Evolutionary conservation across 2,797 vertebrate species (phyloP).

Genomic region (Alcedo atthis): DNA sequence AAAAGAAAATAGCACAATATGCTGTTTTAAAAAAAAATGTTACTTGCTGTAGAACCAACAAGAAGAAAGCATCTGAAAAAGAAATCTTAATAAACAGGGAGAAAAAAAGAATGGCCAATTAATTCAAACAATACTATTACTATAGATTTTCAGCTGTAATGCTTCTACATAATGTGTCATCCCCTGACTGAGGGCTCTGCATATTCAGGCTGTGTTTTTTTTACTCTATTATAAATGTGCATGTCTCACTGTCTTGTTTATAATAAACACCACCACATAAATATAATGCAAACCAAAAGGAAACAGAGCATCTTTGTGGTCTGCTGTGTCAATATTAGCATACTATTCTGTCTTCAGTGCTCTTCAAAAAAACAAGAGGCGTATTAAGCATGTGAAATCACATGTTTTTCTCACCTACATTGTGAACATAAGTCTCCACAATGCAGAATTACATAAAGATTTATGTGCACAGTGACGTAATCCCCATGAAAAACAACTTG

Average conservation of each 20-base stretch:
- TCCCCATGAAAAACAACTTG: conserved; percentile 52
- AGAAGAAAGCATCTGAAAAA: neutral
- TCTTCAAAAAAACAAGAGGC: conserved; percentile 11
- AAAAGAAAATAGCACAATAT: conserved; percentile 28
- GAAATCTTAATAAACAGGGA: neutral
- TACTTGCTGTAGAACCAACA: neutral
- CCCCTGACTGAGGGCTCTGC: neutral
- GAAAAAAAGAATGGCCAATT: neutral
- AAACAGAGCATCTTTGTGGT: conserved; percentile 12
- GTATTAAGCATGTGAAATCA: conserved; percentile 10
- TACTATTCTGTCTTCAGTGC: neutral
- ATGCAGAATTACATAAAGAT: conserved; percentile 54
- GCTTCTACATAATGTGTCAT: neutral
- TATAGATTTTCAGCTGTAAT: neutral
- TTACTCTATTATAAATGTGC: neutral
- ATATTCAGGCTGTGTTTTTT: neutral
- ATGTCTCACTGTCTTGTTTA: neutral
- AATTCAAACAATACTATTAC: neutral
- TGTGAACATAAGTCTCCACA: neutral
- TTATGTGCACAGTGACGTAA: conserved; percentile 1
- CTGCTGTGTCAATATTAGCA: neutral
- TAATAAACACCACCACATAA: neutral
- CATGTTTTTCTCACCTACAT: conserved; percentile 6
- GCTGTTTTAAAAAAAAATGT: neutral
- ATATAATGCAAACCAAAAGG: conserved; percentile 4